phyloP scores from a whole-genome alignment of 2,797 vertebrate genomes.

The Silurus lanzhouensis region DNA sequence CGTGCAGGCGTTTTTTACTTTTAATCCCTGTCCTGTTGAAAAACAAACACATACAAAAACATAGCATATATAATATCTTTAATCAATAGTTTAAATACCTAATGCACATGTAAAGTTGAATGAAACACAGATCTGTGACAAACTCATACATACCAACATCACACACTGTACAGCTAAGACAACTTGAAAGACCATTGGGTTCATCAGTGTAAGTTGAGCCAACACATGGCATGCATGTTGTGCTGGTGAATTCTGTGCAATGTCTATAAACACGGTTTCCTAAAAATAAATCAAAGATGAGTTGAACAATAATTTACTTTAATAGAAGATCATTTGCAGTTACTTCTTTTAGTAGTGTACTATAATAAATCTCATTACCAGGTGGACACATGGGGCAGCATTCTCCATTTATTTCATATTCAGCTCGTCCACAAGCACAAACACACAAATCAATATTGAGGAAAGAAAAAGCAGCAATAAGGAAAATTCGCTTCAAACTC shows the following conservation, averaged over 20 bases:
- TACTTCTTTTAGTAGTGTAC: not conserved
- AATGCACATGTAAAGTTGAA: not conserved
- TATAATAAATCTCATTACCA: slow-evolving; percentile 47
- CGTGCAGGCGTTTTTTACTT: slow-evolving; percentile 29
- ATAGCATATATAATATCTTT: not conserved
- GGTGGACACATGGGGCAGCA: slow-evolving; percentile 58
- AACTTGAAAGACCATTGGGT: slow-evolving; percentile 24
- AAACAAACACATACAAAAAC: not conserved
- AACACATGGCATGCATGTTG: slow-evolving; percentile 54
- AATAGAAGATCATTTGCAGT: not conserved
- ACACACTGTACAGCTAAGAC: slow-evolving; percentile 55
- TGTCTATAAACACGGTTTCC: slow-evolving; percentile 54
- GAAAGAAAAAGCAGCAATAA: not conserved
- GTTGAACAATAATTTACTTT: not conserved
- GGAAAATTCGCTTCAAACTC: not conserved
- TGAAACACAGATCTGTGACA: slow-evolving; percentile 27
- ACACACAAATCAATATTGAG: slow-evolving; percentile 18
- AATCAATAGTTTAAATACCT: not conserved
- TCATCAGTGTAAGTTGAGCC: slow-evolving; percentile 47
- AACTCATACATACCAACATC: slow-evolving; percentile 42
- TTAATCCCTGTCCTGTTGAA: slow-evolving; percentile 48
- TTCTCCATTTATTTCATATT: slow-evolving; percentile 39
- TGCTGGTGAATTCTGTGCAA: slow-evolving; percentile 50
- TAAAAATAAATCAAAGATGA: slow-evolving; percentile 10
- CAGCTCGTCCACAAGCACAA: slow-evolving; percentile 28